phyloP scores from a whole-genome alignment of 1,140 invertebrate species.

The Tetramorium alpestre region DNA sequence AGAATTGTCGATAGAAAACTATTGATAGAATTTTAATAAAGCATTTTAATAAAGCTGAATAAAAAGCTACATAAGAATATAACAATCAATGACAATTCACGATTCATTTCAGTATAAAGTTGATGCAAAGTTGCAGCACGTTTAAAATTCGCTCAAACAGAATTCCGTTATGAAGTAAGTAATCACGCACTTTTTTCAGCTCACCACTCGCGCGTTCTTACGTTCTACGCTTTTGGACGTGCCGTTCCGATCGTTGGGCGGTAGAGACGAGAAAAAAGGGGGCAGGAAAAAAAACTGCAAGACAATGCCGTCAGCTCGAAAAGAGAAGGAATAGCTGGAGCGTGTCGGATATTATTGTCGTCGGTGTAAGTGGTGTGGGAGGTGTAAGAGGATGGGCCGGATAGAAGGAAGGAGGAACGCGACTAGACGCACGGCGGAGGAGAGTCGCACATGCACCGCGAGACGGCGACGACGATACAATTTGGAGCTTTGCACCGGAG shows the following conservation, averaged over 20 bases:
- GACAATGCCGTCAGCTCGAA: slow-evolving; percentile 62
- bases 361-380: slow-evolving; percentile 47
- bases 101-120: background rate
- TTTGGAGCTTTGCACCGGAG: slow-evolving; percentile 80
- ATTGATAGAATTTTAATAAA: background rate
- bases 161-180: slow-evolving; percentile 19
- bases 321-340: slow-evolving; percentile 69
- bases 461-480: slow-evolving; percentile 78
- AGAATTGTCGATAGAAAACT: no score
- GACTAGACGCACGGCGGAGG: slow-evolving; percentile 25
- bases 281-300: slow-evolving; percentile 3
- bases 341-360: slow-evolving; percentile 75
- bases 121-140: background rate
- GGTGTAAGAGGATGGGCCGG: background rate
- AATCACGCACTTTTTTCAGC: slow-evolving; percentile 21
- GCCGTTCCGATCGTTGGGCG: slow-evolving; percentile 25
- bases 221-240: slow-evolving; percentile 55
- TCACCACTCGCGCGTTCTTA: slow-evolving; percentile 35
- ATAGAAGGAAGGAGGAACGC: background rate
- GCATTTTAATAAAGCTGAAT: background rate
- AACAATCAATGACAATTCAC: background rate
- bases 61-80: background rate
- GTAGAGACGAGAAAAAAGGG: background rate
- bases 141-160: background rate
- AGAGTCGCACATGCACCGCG: slow-evolving; percentile 67